Conservation (phyloP, 1,140 invertebrate species). For the Zophobas atratus region DNA sequence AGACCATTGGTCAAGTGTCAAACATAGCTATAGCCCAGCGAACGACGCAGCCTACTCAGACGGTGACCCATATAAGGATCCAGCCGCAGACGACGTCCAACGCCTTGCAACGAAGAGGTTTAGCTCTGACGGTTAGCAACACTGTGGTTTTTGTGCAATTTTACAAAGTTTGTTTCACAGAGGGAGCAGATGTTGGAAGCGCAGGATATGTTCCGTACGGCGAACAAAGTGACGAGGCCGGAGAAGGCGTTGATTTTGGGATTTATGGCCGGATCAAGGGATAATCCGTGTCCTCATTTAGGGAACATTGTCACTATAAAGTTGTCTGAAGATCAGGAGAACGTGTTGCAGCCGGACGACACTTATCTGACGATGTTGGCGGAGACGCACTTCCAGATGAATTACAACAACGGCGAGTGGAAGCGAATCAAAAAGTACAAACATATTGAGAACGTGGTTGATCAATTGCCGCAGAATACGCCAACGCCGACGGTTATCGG, state of each 20-base stretch:
- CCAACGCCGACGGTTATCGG: conserved; percentile 56
- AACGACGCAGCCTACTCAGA: conserved; percentile 66
- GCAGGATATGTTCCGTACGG: conserved; percentile 97
- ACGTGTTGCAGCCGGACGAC: conserved; percentile 82
- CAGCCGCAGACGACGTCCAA: conserved; percentile 71
- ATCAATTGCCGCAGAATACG: conserved; percentile 60
- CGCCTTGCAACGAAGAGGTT: conserved; percentile 76
- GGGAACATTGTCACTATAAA: conserved; percentile 95
- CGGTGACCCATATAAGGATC: conserved; percentile 73
- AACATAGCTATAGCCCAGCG: conserved; percentile 61
- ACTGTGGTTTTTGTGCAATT: not conserved
- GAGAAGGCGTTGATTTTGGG: conserved; percentile 98
- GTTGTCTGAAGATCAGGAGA: conserved; percentile 90
- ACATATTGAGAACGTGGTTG: conserved; percentile 73
- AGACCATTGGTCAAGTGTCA: conserved; percentile 50
- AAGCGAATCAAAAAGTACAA: conserved; percentile 90
- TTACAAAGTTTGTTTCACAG: conserved; percentile 68
- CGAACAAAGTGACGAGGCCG: conserved; percentile 94
- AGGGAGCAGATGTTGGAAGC: conserved; percentile 97
- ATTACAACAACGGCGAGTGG: conserved; percentile 95
- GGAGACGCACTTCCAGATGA: conserved; percentile 97
- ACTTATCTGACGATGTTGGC: conserved; percentile 83
- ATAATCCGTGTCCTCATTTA: conserved; percentile 95
- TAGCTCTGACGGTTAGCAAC: conserved; percentile 84
- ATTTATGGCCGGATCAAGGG: conserved; percentile 97